Conservation (phyloP, 2,113 vertebrate genomes). For the Mustelus asterias region DNA sequence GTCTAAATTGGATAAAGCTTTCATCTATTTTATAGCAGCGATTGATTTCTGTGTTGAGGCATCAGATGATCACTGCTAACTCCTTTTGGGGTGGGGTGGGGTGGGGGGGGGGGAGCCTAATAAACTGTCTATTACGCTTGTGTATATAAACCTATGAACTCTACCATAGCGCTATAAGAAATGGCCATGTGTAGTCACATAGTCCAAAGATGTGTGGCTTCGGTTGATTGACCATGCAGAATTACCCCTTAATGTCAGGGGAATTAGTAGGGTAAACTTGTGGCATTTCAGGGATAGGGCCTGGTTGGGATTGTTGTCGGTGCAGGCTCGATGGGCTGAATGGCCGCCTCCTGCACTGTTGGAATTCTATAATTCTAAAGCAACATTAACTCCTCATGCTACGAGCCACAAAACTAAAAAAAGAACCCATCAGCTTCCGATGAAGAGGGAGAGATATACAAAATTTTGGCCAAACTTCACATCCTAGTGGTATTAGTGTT, state of each 20-base stretch:
- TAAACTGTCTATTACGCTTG: not conserved
- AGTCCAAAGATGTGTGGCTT: no score
- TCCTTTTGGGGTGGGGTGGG: not conserved
- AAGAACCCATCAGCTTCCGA: not conserved
- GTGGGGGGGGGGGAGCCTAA: not conserved
- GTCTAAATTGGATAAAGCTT: not conserved
- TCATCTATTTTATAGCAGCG: not conserved
- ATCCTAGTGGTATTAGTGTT: not conserved
- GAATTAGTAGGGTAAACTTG: no score
- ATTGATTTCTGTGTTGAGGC: not conserved
- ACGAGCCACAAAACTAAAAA: not conserved
- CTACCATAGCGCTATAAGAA: not conserved
- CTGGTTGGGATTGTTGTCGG: no score
- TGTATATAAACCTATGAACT: not conserved
- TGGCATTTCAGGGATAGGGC: no score
- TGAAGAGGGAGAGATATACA: not conserved
- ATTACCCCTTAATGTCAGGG: no score
- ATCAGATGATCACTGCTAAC: not conserved
- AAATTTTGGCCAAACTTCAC: not conserved
- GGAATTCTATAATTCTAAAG: no score
- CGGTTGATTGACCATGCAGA: no score
- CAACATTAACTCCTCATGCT: not conserved
- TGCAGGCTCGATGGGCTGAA: no score
- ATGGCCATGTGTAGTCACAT: not conserved
- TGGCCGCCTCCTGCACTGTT: no score